A percentile compares a stretch with the other conserved stretches of the same genome.
Conservation (phyloP, 2,888 invertebrate genomes). For the Acronicta psi region DNA sequence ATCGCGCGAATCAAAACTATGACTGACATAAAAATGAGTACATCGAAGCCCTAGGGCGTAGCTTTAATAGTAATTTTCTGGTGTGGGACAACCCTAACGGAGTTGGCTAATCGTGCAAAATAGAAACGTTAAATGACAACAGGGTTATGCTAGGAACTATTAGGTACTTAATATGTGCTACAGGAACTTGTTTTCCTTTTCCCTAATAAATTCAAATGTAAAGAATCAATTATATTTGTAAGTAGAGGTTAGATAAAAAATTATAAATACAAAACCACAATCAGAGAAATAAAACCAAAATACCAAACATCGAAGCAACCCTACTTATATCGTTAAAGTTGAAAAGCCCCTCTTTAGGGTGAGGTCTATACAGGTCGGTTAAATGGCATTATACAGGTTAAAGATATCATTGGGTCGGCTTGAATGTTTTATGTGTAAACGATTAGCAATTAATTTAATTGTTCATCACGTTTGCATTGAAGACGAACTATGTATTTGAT, state of each 20-base stretch:
- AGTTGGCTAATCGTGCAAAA: slow-evolving; percentile 9
- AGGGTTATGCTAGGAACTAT: too few species aligned
- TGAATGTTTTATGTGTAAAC: too few species aligned
- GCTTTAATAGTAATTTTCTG: background rate
- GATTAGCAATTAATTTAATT: too few species aligned
- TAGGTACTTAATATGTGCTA: too few species aligned
- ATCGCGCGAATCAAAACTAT: slow-evolving; percentile 7
- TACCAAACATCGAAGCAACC: background rate
- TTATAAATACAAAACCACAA: too few species aligned
- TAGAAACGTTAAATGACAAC: background rate
- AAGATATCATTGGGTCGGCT: too few species aligned
- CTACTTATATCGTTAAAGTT: background rate
- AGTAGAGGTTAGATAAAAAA: too few species aligned
- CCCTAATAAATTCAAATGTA: background rate
- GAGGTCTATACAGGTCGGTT: too few species aligned
- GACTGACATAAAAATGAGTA: background rate
- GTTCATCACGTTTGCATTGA: too few species aligned
- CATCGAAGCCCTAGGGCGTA: slow-evolving; percentile 3
- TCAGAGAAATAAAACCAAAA: too few species aligned
- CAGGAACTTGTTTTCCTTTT: background rate
- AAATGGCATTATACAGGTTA: too few species aligned
- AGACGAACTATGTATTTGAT: too few species aligned
- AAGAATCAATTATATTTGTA: background rate
- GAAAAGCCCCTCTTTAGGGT: background rate
- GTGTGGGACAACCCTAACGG: background rate